These are phyloP conservation scores for roundworm (Caenorhabditis elegans) DNA, from an alignment of 1,140 invertebrate species.

Conservation along the genomic window DNA sequence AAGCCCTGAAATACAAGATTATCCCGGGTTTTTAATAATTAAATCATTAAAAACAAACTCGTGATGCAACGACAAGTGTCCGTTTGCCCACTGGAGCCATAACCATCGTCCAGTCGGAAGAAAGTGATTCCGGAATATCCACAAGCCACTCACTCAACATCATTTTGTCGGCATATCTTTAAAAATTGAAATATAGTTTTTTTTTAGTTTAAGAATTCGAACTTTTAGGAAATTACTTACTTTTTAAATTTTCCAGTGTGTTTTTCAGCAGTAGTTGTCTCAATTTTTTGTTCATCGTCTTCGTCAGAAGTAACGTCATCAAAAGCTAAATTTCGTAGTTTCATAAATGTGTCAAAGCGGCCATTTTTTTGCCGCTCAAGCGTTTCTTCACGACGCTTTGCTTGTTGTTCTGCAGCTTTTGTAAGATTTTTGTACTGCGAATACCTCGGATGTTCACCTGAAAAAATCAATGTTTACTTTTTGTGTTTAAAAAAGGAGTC, in stretches of 20 bases:
- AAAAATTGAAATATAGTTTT: background rate
- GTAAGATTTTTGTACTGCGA: constrained; percentile 36
- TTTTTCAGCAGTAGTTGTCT: background rate
- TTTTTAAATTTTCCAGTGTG: background rate
- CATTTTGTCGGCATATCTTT: constrained; percentile 66
- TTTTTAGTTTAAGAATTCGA: background rate
- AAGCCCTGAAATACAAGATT: constrained; percentile 70
- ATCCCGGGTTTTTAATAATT: background rate
- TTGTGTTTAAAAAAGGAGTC: background rate
- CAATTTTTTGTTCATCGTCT: background rate
- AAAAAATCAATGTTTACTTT: background rate
- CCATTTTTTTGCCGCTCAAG: constrained; percentile 19
- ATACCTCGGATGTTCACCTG: constrained; percentile 43
- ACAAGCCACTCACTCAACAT: constrained; percentile 89
- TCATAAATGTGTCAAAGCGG: background rate
- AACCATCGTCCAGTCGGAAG: constrained; percentile 78
- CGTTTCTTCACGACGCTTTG: constrained; percentile 2
- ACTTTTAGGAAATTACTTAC: too few species aligned
- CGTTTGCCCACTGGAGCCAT: constrained; percentile 81
- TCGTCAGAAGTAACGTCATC: constrained; percentile 1
- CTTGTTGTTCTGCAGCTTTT: constrained; percentile 41
- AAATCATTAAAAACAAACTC: constrained; percentile 69
- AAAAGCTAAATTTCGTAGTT: constrained; percentile 19
- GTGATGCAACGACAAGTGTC: constrained; percentile 76
- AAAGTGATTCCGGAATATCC: constrained; percentile 76